phyloP scores from a whole-genome alignment of 2,113 vertebrate genomes.

The Oryzias woworae region DNA sequence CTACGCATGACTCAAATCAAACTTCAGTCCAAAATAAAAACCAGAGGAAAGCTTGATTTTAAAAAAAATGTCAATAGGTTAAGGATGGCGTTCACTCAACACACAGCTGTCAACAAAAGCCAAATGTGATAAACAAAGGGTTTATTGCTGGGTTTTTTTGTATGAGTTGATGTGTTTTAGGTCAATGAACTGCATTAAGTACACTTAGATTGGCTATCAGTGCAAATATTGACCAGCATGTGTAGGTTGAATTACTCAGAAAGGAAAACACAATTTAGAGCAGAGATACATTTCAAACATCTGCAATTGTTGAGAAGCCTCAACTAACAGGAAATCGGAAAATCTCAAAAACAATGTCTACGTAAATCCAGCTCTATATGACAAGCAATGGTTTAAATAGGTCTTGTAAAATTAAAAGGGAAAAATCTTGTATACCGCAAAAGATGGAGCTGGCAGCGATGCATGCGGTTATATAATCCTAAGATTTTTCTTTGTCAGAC shows the following conservation, averaged over 20 bases:
- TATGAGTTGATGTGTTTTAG: background rate
- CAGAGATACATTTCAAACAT: background rate
- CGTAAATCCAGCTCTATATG: background rate
- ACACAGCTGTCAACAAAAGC: background rate
- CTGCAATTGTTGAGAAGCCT: background rate
- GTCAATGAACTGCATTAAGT: background rate
- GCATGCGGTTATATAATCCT: constrained; percentile 8
- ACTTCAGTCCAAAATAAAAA: constrained; percentile 26
- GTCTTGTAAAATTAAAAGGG: background rate
- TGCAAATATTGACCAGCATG: background rate
- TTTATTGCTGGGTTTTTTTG: background rate
- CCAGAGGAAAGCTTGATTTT: too few relatives aligned
- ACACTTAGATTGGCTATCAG: background rate
- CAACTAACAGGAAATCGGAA: constrained; percentile 4
- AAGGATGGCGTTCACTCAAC: background rate
- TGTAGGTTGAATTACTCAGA: background rate
- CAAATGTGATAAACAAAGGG: background rate
- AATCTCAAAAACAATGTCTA: background rate
- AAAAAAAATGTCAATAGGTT: background rate
- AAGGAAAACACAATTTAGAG: too few relatives aligned
- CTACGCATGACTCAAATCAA: constrained; percentile 63
- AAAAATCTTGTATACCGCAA: background rate
- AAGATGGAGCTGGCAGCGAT: background rate
- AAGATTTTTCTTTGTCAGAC: constrained; percentile 8
- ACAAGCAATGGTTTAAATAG: constrained; percentile 4